Evolutionary conservation across 2,113 vertebrate species (phyloP).

Genomic region (Salvator merianae): DNA sequence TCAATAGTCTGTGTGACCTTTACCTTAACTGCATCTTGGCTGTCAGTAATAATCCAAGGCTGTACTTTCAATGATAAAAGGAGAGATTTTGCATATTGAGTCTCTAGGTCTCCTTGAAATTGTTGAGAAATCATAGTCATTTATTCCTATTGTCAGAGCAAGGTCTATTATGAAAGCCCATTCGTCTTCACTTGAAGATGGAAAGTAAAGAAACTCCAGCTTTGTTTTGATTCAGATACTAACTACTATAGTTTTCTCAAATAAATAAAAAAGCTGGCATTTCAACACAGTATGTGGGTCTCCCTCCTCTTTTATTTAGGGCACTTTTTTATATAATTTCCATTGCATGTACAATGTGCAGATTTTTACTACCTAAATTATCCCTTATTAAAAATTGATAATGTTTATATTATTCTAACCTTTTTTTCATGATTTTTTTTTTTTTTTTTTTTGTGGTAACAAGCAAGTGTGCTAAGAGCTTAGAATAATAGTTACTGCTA

Average conservation of each 20-base stretch:
- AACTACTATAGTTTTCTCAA: slow-evolving; percentile 66
- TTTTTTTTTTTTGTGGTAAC: slow-evolving; percentile 40
- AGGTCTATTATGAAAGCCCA: slow-evolving; percentile 81
- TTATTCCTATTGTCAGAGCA: slow-evolving; percentile 85
- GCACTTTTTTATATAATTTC: slow-evolving; percentile 38
- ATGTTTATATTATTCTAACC: slow-evolving; percentile 44
- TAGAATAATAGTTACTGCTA: not conserved
- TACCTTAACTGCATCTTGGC: slow-evolving; percentile 77
- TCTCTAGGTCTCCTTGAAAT: slow-evolving; percentile 82
- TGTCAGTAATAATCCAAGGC: slow-evolving; percentile 85
- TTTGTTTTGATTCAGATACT: slow-evolving; percentile 74
- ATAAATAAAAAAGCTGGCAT: slow-evolving; percentile 64
- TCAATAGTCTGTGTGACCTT: slow-evolving; percentile 80
- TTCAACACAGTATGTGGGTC: slow-evolving; percentile 44
- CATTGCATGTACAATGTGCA: slow-evolving; percentile 49
- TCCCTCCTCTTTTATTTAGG: slow-evolving; percentile 48
- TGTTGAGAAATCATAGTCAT: slow-evolving; percentile 77
- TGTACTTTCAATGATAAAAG: slow-evolving; percentile 80
- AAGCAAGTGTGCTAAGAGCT: slow-evolving; percentile 35
- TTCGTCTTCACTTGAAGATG: slow-evolving; percentile 78
- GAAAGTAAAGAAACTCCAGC: slow-evolving; percentile 72
- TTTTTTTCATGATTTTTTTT: slow-evolving; percentile 60
- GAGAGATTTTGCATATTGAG: slow-evolving; percentile 82
- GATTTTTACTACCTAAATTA: slow-evolving; percentile 40
- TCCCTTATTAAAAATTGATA: slow-evolving; percentile 40